Evolutionary conservation across 1,140 invertebrate genomes (phyloP).

Genomic region (Calycopis cecrops): DNA sequence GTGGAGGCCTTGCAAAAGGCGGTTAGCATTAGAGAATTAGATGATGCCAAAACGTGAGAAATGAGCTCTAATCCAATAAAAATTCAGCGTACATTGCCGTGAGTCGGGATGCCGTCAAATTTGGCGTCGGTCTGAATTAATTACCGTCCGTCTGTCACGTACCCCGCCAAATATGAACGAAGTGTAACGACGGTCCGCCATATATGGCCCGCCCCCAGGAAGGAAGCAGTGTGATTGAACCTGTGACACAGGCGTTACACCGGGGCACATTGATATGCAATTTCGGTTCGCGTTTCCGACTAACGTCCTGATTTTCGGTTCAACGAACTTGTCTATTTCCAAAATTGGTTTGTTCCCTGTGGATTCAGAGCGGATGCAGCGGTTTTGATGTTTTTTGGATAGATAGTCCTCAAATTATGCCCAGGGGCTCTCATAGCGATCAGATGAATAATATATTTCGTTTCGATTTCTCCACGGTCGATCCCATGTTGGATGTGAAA

Average conservation of each 20-base stretch:
- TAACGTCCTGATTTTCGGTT: slow-evolving; percentile 21
- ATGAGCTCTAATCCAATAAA: slow-evolving; percentile 39
- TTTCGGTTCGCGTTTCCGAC: slow-evolving; percentile 58
- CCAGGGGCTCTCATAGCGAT: too few relatives aligned
- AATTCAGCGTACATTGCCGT: slow-evolving; percentile 45
- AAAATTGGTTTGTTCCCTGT: too few relatives aligned
- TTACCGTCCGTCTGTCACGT: slow-evolving; percentile 65
- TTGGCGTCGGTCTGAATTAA: slow-evolving; percentile 64
- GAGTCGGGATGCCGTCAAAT: slow-evolving; percentile 41
- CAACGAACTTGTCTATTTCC: slow-evolving; percentile 23
- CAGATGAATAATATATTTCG: too few relatives aligned
- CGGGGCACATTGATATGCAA: slow-evolving; percentile 56
- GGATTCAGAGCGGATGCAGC: too few relatives aligned
- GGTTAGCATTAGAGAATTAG: slow-evolving; percentile 51
- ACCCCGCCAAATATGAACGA: slow-evolving; percentile 54
- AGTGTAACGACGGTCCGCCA: slow-evolving; percentile 48
- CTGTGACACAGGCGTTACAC: slow-evolving; percentile 23
- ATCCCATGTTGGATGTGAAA: too few relatives aligned
- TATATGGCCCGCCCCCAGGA: slow-evolving; percentile 53
- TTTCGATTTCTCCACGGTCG: too few relatives aligned
- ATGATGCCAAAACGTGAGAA: slow-evolving; percentile 25
- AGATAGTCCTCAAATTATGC: too few relatives aligned
- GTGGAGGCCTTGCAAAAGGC: slow-evolving; percentile 59
- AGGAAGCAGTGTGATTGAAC: slow-evolving; percentile 64
- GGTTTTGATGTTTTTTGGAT: too few relatives aligned